Evolutionary conservation across 2,888 invertebrate species (phyloP).

Genomic region (Himalopsyche japonica): DNA sequence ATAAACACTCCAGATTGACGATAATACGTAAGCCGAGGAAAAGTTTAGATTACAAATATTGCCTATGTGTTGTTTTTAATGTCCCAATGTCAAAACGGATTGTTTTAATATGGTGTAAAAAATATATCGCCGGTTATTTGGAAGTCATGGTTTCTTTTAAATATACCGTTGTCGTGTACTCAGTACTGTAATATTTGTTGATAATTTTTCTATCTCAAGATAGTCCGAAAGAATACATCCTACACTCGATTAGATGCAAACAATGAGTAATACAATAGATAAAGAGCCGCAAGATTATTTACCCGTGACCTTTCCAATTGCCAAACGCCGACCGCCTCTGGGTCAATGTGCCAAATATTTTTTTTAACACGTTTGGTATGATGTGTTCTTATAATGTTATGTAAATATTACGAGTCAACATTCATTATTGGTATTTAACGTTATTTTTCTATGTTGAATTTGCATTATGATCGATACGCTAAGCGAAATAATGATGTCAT

Average conservation of each 20-base stretch:
- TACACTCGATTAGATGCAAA: not conserved
- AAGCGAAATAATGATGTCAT: not conserved
- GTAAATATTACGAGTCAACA: not conserved
- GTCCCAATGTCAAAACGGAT: too few relatives aligned
- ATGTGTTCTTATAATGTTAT: not conserved
- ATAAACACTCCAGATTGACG: too few relatives aligned
- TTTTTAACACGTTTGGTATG: not conserved
- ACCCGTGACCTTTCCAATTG: not conserved
- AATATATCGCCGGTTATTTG: not conserved
- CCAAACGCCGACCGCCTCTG: not conserved
- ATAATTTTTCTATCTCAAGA: not conserved
- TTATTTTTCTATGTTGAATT: not conserved
- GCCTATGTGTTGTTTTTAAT: too few relatives aligned
- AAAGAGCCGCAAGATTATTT: not conserved
- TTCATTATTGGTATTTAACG: not conserved
- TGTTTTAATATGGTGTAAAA: too few relatives aligned
- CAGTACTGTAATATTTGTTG: not conserved
- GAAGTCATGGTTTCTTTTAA: not conserved
- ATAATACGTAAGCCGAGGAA: too few relatives aligned
- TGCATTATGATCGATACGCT: not conserved
- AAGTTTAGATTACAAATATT: too few relatives aligned
- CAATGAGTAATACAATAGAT: not conserved
- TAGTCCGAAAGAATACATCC: not conserved
- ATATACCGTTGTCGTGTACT: not conserved
- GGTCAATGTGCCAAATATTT: not conserved